phyloP scores from a whole-genome alignment of 2,797 vertebrate species.

The Chelon auratus region DNA sequence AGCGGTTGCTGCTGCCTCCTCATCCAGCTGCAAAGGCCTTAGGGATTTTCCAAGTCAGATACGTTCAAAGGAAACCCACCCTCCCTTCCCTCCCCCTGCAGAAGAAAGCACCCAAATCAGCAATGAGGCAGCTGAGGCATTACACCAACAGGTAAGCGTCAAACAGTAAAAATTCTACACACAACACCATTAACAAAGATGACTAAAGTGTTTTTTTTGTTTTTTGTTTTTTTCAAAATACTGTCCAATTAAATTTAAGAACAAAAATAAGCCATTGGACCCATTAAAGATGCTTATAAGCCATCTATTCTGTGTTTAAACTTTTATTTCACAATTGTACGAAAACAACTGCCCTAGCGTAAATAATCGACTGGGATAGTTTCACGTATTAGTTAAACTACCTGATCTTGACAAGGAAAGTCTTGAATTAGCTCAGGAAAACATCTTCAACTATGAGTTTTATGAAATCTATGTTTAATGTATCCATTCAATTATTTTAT shows the following conservation, averaged over 20 bases:
- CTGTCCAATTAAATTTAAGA: background rate
- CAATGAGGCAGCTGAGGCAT: slow-evolving; percentile 3
- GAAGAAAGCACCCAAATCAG: slow-evolving; percentile 25
- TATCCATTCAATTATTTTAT: background rate
- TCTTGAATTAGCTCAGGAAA: no score
- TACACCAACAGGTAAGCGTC: slow-evolving; percentile 20
- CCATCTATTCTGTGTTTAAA: background rate
- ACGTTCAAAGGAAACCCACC: slow-evolving; percentile 13
- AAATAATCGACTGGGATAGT: no score
- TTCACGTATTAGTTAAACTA: no score
- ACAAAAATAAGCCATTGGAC: slow-evolving; percentile 1
- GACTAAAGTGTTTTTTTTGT: no score
- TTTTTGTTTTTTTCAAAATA: background rate
- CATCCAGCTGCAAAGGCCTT: slow-evolving; percentile 57
- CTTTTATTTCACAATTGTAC: no score
- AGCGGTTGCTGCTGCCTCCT: slow-evolving; percentile 49
- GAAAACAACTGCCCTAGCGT: no score
- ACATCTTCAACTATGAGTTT: no score
- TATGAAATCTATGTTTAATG: background rate
- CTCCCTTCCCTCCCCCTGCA: background rate
- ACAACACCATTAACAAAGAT: background rate
- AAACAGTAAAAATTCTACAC: slow-evolving; percentile 1
- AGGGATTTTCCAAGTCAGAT: slow-evolving; percentile 59
- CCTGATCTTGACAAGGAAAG: no score
- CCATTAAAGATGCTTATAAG: background rate